Conservation (phyloP, 2,888 invertebrate genomes). For the Pyralis farinalis region DNA sequence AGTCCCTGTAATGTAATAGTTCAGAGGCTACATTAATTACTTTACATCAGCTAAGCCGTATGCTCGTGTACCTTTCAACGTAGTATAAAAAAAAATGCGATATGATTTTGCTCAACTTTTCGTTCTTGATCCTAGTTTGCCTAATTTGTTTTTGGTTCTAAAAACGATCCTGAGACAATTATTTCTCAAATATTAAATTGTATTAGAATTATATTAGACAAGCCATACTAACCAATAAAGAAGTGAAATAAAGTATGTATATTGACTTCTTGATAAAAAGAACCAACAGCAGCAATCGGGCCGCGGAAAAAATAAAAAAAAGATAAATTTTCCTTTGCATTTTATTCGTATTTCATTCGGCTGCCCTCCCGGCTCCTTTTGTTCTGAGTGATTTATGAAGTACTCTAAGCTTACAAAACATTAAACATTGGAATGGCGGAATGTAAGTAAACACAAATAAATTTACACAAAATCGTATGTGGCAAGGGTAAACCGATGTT, state of each 20-base stretch:
- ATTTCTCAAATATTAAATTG: too few relatives aligned
- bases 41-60: too few relatives aligned
- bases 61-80: too few relatives aligned
- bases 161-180: too few relatives aligned
- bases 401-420: conserved; percentile 53
- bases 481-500: conserved; percentile 14
- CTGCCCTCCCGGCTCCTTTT: conserved; percentile 40
- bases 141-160: too few relatives aligned
- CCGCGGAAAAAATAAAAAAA: conserved; percentile 31
- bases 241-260: conserved; percentile 30
- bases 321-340: conserved; percentile 43
- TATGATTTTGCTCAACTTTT: too few relatives aligned
- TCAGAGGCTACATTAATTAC: too few relatives aligned
- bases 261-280: conserved; percentile 40
- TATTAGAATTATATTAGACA: too few relatives aligned
- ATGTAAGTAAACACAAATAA: conserved; percentile 42
- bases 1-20: too few relatives aligned
- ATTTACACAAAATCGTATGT: conserved; percentile 24
- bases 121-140: too few relatives aligned
- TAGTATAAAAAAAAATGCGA: too few relatives aligned
- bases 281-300: conserved; percentile 33
- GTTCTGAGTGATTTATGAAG: conserved; percentile 55
- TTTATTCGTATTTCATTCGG: conserved; percentile 41
- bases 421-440: conserved; percentile 38
- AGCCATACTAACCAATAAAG: too few relatives aligned